A percentile compares a stretch with the other conserved stretches of the same genome.
Evolutionary conservation across 2,888 invertebrate genomes (phyloP).

Genomic region (Pseudococcus viburni): DNA sequence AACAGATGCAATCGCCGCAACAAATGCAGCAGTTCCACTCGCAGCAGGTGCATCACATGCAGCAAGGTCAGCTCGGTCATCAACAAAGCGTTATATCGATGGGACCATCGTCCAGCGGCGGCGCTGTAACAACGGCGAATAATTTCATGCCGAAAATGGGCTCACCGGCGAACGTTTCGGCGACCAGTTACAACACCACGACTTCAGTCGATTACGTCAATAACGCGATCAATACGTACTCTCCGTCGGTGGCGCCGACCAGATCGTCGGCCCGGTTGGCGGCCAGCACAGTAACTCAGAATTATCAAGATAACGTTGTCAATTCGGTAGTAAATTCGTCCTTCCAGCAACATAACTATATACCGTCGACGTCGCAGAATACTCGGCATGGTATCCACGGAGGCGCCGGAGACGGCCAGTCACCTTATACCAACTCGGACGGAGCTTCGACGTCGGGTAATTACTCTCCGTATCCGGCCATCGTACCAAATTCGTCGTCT

Average conservation of each 20-base stretch:
- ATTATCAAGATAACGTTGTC: neutral
- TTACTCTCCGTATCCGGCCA: slow-evolving; percentile 49
- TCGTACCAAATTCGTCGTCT: slow-evolving; percentile 60
- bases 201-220: slow-evolving; percentile 31
- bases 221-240: slow-evolving; percentile 36
- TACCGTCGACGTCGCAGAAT: slow-evolving; percentile 58
- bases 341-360: slow-evolving; percentile 60
- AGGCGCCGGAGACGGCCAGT: slow-evolving; percentile 29
- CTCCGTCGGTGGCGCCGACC: neutral
- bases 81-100: slow-evolving; percentile 58
- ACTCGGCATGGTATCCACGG: slow-evolving; percentile 35
- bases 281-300: neutral
- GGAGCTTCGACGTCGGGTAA: slow-evolving; percentile 39
- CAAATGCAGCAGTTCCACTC: slow-evolving; percentile 68
- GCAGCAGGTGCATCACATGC: slow-evolving; percentile 67
- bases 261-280: slow-evolving; percentile 17
- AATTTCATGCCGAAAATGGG: slow-evolving; percentile 53
- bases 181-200: neutral
- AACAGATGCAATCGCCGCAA: slow-evolving; percentile 67
- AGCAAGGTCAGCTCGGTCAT: slow-evolving; percentile 63
- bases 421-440: slow-evolving; percentile 49
- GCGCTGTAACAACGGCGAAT: neutral
- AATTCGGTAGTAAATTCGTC: slow-evolving; percentile 47
- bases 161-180: slow-evolving; percentile 43
- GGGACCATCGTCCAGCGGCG: slow-evolving; percentile 30